Evolutionary conservation across 2,888 invertebrate species (phyloP).

Genomic region (Scaeva pyrastri): DNA sequence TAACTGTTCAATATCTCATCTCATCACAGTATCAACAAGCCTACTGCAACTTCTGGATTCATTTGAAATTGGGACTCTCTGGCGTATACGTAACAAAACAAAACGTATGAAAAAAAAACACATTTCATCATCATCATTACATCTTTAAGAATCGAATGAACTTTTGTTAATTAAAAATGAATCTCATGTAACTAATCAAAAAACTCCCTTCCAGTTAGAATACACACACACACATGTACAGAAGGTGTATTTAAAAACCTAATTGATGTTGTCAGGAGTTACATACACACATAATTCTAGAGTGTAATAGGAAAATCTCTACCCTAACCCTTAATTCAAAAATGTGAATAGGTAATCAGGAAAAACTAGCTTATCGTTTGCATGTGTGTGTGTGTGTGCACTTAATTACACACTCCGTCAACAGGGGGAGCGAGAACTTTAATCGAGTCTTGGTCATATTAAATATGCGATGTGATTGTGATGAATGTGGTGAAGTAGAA

Average conservation of each 20-base stretch:
- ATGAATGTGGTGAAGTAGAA: conserved; percentile 54
- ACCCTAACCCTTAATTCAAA: neutral
- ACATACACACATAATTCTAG: neutral
- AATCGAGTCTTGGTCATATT: conserved; percentile 24
- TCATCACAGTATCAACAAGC: too few relatives aligned
- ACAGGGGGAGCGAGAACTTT: neutral
- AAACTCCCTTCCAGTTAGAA: neutral
- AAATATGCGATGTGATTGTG: conserved; percentile 6
- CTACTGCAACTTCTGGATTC: too few relatives aligned
- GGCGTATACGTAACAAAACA: too few relatives aligned
- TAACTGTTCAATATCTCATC: too few relatives aligned
- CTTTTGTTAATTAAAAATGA: neutral
- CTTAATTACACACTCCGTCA: conserved; percentile 40
- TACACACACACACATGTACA: neutral
- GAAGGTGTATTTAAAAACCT: neutral
- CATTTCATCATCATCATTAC: too few relatives aligned
- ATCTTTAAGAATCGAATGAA: too few relatives aligned
- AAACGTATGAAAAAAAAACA: too few relatives aligned
- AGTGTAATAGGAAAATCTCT: too few relatives aligned
- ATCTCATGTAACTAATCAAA: neutral
- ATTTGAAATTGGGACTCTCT: too few relatives aligned
- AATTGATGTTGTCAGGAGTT: neutral
- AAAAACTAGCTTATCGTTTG: conserved; percentile 3
- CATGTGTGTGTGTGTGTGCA: too few relatives aligned
- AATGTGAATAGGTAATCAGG: neutral